Base-by-base conservation (phyloP, 2,797 vertebrate species). In the Lutjanus argentimaculatus region DNA sequence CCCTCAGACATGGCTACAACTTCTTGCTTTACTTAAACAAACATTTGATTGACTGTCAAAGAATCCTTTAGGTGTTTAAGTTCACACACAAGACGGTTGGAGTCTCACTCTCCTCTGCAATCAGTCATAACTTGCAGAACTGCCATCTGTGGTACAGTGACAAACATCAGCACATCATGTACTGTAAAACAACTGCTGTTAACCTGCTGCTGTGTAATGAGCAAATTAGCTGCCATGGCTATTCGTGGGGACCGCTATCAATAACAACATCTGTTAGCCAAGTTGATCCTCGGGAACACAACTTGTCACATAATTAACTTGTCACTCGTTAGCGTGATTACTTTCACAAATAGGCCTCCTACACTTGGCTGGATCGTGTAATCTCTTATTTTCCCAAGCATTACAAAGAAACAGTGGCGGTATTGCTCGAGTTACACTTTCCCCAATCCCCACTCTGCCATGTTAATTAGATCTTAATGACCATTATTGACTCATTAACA, bases 381-480 rank as follows among this genome's bases (percentile, higher is more conserved):
- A 92, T 96, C 93, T 95, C 95, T 94, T 96, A 96, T 96, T 97
- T 97, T 96, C 91, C 94, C 93, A 91, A 93, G 95, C 95, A 93
- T 96, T 95, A 95, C 90, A 94, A 45, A 46, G 95, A 96, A 95
- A 93, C 73, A 92, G 95, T 94, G 95, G 95, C 92, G 91, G 93
- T 95, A 95, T 95, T 94, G 96, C 97, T 95, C 10, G 1, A 80
- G 56, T 80, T 71, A 57, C 57, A 94, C 91, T 97, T 97, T 97
- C 95, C 63, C 92, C 95, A 93, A 94, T 92, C 88, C 88, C 85
- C 72, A n/a, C 93, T 93, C 92, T 94, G 95, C 95, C 95, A 94
- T 96, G 96, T 97, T 98, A 97, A 98, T 97, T 97, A 96, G 94
- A 91, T 94, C 97, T 96, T 97, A 97, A 98, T 97, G 96, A 95